Base-by-base conservation (phyloP, 2,797 vertebrate genomes). In the Hirundo rustica region DNA sequence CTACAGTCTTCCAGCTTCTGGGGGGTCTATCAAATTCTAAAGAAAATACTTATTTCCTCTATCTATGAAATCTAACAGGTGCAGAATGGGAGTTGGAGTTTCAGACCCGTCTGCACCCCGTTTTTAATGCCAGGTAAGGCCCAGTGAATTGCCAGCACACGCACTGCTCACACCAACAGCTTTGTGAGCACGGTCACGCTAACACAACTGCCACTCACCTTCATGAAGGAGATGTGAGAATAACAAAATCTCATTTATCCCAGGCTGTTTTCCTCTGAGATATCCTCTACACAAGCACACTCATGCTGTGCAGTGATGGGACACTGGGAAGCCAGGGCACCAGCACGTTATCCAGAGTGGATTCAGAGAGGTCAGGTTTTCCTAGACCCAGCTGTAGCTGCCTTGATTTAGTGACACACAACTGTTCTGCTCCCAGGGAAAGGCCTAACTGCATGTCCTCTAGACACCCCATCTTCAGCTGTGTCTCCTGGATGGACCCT, bases 61-160 rank as follows among this genome's bases (percentile, higher is more conserved):
- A 21, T 10, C n/a, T 64, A 29, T n/a, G 53, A 90, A 88, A 83
- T 30, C 10, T 7, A 64, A 65, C 26, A 48, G 42, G 40, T 65
- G 38, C 25, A 73, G 54, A 89, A 72, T 5, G 32, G 16, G 38
- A 75, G 36, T 1, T 27, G 58, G 19, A 73, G 18, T 21, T 76
- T 72, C 42, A 80, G 38, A 55, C 12, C 17, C 1, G 2, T 47
- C 34, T 10, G 4, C 0, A 0, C 26, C n/a, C 5, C 1, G 23
- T 60, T 71, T 44, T 19, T 4, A 51, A 47, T 10, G 27, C 19
- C 53, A 72, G 54, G 42, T 12, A 51, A 38, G n/a, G 42, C 19
- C 11, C 57, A 65, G 42, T 3, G 15, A 60, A 47, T 2, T 50
- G 27, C n/a, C 65, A 83, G 48, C 60, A 53, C 14, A 42, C 0